phyloP scores from a whole-genome alignment of 35 echinoderm and acorn worm genomes.

The Anneissia japonica region DNA sequence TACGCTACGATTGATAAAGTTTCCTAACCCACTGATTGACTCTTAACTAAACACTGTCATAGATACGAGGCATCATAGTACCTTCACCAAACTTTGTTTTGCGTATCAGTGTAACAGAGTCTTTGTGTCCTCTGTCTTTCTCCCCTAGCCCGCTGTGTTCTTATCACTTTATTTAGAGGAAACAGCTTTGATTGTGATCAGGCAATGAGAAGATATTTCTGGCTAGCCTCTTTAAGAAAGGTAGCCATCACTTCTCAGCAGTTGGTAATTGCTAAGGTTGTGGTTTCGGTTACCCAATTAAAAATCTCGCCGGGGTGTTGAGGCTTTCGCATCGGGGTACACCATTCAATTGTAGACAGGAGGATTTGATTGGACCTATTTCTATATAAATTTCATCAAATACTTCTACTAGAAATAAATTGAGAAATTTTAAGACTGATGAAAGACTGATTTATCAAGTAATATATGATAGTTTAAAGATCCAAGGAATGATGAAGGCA shows the following conservation, averaged over 20 bases:
- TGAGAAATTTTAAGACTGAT: background rate
- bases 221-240: background rate
- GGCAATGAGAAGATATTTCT: background rate
- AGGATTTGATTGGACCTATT: background rate
- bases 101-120: background rate
- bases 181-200: background rate
- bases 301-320: background rate
- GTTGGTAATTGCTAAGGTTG: background rate
- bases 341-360: background rate
- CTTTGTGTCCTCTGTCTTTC: background rate
- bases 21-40: background rate
- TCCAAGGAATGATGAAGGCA: no score
- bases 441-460: background rate
- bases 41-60: background rate
- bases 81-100: background rate
- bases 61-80: background rate
- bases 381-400: background rate
- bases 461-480: no score
- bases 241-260: background rate
- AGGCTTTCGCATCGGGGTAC: background rate
- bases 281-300: slow-evolving; percentile 1
- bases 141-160: background rate
- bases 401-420: background rate
- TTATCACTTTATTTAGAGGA: background rate
- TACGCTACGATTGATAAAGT: background rate